Conservation (phyloP, 2,113 vertebrate species). For the Catagonus wagneri region DNA sequence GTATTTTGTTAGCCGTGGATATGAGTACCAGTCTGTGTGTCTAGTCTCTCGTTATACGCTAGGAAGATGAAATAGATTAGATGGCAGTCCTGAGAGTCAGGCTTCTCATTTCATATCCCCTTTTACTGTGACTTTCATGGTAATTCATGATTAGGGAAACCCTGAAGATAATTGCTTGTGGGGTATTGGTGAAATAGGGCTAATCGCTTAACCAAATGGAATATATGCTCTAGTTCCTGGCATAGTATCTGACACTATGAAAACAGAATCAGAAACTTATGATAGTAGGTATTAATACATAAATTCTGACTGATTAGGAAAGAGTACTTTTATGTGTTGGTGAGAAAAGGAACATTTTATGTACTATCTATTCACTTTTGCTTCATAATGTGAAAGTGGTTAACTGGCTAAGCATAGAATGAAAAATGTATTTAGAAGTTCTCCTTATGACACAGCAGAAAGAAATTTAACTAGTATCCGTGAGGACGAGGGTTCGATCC, state of each 20-base stretch:
- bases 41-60: constrained; percentile 47
- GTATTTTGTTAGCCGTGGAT: neutral
- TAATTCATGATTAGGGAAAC: constrained; percentile 16
- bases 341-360: neutral
- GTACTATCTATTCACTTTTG: neutral
- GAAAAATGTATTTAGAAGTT: constrained; percentile 19
- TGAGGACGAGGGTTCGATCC: too few species aligned
- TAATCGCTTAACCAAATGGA: neutral
- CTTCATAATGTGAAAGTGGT: neutral
- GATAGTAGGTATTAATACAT: neutral
- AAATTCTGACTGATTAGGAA: neutral
- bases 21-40: neutral
- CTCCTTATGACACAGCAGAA: too few species aligned
- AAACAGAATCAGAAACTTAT: neutral
- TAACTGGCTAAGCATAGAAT: neutral
- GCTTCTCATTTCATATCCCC: neutral
- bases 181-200: neutral
- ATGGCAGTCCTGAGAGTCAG: neutral
- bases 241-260: neutral
- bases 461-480: too few species aligned
- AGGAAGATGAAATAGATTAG: neutral
- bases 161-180: neutral
- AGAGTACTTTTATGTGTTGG: neutral
- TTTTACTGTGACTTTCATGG: neutral
- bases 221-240: neutral